These are phyloP conservation scores for Vireo altiloquus DNA, from an alignment of 2,113 vertebrate species.

Conservation along the genomic window DNA sequence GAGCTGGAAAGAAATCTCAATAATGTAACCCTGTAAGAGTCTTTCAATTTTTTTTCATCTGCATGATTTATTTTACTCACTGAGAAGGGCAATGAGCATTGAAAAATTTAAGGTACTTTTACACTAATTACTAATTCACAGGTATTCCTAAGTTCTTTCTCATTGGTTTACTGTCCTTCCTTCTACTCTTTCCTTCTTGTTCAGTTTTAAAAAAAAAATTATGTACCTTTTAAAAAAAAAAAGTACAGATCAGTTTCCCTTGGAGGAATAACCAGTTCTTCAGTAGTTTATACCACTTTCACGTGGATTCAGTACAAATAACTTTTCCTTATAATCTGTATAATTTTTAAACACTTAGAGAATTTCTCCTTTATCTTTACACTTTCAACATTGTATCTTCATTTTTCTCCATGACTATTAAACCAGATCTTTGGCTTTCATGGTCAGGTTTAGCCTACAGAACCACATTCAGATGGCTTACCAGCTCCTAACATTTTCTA, in stretches of 20 bases:
- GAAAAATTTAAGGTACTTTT: conserved; percentile 5
- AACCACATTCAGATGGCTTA: neutral
- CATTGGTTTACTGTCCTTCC: neutral
- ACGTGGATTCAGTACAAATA: neutral
- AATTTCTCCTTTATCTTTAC: neutral
- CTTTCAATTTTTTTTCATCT: neutral
- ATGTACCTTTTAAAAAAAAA: neutral
- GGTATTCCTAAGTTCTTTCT: neutral
- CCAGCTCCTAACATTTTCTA: neutral
- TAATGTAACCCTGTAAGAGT: neutral
- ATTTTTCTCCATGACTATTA: neutral
- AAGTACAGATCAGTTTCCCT: neutral
- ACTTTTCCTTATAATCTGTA: neutral
- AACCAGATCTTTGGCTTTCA: neutral
- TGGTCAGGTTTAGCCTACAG: neutral
- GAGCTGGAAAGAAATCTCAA: conserved; percentile 36
- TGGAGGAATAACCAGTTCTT: neutral
- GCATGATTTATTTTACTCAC: conserved; percentile 30
- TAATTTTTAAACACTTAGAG: neutral
- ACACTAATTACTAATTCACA: neutral
- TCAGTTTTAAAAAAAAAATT: neutral
- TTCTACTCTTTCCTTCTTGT: neutral
- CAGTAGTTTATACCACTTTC: neutral
- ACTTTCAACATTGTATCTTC: neutral
- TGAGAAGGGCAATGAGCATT: conserved; percentile 1